Percentiles rank a stretch among this genome's conserved stretches.
Conservation (phyloP, 1,140 invertebrate species). For the Heterodera carotae region DNA sequence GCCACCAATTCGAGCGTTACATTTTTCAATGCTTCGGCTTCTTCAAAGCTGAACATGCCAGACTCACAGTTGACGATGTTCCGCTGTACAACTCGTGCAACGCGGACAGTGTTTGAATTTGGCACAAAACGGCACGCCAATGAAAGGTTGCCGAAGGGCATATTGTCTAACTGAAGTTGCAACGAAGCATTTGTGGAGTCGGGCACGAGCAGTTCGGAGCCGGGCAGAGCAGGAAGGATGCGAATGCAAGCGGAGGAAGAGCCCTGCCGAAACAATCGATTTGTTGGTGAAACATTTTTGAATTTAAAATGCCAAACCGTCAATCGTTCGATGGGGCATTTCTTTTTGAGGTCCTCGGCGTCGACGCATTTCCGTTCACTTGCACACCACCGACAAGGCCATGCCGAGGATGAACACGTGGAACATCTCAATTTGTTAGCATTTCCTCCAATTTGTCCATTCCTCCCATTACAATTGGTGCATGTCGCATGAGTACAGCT, state of each 20-base stretch:
- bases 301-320: constrained; percentile 1
- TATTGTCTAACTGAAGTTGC: constrained; percentile 44
- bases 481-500: constrained; percentile 50
- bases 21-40: constrained; percentile 23
- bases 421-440: constrained; percentile 50
- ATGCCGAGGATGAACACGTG: constrained; percentile 49
- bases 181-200: constrained; percentile 46
- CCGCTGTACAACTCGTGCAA: constrained; percentile 12
- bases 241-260: constrained; percentile 8
- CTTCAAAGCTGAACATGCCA: constrained; percentile 28
- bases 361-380: constrained; percentile 27
- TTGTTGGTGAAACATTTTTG: background rate
- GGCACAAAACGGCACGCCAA: constrained; percentile 17
- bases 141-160: constrained; percentile 4
- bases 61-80: constrained; percentile 32
- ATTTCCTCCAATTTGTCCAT: background rate
- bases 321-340: constrained; percentile 14
- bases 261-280: background rate
- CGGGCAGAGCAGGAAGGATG: constrained; percentile 9
- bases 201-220: constrained; percentile 41
- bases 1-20: constrained; percentile 50
- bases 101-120: background rate
- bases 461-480: constrained; percentile 49
- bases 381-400: constrained; percentile 57
- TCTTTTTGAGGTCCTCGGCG: constrained; percentile 7